Base-by-base conservation (phyloP, 2,888 invertebrate genomes). In the Agrochola lychnidis region DNA sequence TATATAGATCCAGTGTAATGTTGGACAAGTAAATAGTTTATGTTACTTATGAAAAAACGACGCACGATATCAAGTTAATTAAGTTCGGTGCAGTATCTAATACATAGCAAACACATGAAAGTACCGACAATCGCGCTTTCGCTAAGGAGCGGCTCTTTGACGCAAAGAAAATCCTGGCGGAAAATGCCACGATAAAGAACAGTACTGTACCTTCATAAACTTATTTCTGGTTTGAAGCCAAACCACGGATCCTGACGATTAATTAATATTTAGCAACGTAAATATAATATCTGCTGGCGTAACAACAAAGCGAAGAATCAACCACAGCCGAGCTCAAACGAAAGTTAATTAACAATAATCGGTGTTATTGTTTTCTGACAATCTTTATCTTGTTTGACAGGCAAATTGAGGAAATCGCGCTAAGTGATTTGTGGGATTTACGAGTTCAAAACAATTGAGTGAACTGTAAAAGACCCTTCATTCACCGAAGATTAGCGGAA, bases 331-430 rank as follows among this genome's bases (percentile, higher is more conserved):
- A 81, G 77, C 79, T 76, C 79, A 81, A 86, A 83, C 82, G 83
- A 83, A 88, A 86, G 81, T 82, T 85, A 85, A 89, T 88, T 84
- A 87, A 86, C 83, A 79, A 78, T 84, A 87, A 86, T 82, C 70
- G 76, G 64, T 83, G 85, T 86, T 88, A 87, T 84, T 89, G 87
- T 87, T 86, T 88, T 82, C 84, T 70, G 77, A 68, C 76, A 83
- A 83, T 89, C 79, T 86, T 85, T 82, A 88, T 88, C 83, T 87
- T 81, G 82, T 88, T 88, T 85, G 79, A 79, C 82, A 82, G 81
- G 84, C 71, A 84, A 87, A 86, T 87, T 87, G 81, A 82, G 79
- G 80, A 83, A 85, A 87, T 83, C 79, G 73, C 63, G 78, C 76
- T 82, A 74, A 87, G 79, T 83, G 81, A 88, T 86, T 84, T 81